These are phyloP conservation scores for Brachyptera risi DNA, from an alignment of 2,888 invertebrate species.

Conservation along the genomic window DNA sequence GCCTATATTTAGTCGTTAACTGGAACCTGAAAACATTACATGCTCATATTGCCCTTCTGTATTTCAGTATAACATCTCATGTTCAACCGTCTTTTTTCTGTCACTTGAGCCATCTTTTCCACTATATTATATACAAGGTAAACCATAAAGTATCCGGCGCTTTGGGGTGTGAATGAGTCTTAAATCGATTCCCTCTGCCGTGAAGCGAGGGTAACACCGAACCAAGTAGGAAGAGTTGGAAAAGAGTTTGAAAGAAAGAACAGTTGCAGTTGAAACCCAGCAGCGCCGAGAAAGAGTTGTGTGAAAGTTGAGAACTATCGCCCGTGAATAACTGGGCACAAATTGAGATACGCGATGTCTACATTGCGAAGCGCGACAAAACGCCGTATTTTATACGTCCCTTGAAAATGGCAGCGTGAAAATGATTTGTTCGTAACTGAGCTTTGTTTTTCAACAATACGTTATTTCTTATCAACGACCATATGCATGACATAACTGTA, in stretches of 20 bases:
- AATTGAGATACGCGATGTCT: background rate
- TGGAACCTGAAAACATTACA: no score
- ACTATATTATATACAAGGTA: constrained; percentile 18
- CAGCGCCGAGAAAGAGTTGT: background rate
- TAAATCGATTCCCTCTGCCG: constrained; percentile 9
- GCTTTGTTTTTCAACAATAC: no score
- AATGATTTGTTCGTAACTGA: no score
- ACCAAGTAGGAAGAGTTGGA: constrained; percentile 3
- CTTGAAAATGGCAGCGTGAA: no score
- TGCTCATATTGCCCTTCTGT: no score
- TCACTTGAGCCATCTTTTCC: constrained; percentile 4
- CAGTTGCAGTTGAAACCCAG: background rate
- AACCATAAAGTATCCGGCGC: constrained; percentile 14
- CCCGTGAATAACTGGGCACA: background rate
- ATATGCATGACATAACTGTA: no score
- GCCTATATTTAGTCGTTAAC: no score
- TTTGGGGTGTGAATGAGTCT: constrained; percentile 18
- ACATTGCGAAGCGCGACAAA: background rate
- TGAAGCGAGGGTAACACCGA: background rate
- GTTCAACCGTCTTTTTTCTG: background rate
- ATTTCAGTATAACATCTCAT: no score
- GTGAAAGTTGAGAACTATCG: background rate
- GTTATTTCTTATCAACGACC: no score
- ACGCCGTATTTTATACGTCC: no score
- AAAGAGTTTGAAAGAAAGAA: constrained; percentile 4